Base-by-base conservation (phyloP, 1,140 invertebrate genomes). In the Chrysomallon squamiferum region DNA sequence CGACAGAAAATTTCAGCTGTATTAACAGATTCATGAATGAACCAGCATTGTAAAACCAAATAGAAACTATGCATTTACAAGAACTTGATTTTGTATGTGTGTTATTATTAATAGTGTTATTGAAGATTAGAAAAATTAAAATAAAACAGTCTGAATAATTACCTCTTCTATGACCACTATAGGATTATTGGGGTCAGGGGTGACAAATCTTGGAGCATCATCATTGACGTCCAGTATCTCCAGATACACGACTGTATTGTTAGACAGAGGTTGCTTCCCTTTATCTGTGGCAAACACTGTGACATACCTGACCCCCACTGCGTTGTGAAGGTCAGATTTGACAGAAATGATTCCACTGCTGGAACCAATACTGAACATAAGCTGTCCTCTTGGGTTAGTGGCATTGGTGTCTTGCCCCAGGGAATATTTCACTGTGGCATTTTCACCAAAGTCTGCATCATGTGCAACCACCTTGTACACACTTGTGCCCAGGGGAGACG, bases 191-290 rank as follows among this genome's bases (percentile, higher is more conserved):
- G 60, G 61, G 38, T 64, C 47, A 22, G 77, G 77, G 5, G 56
- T 47, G 2, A 68, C 54, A 59, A 79, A 77, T 15, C 59, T 45
- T n/a, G 78, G 78, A 27, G 61, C 60, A 50, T 74, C 57, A 25
- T 73, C 66, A 69, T 80, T 80, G 11, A 76, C 76, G 68, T 80
- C 78, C 20, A 66, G 25, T 2, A 80, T 58, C 22, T 68, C 50
- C 49, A 80, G 63, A 27, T 62, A 50, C 18, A 76, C 50, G 2
- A 22, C 38, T n/a, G 66, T 68, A 2, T 62, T 69, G 38, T 60
- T 66, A 13, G 61, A 43, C 22, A 22, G 38, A n/a, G 43, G 33
- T 22, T 50, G 64, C 2, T 33, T 56, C 18, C 70, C 76, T n/a
- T 62, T 66, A 65, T 78, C 76, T 18, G 54, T 68, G 15, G 73